Conservation (phyloP, 2,797 vertebrate species). For the Danio choprae region DNA sequence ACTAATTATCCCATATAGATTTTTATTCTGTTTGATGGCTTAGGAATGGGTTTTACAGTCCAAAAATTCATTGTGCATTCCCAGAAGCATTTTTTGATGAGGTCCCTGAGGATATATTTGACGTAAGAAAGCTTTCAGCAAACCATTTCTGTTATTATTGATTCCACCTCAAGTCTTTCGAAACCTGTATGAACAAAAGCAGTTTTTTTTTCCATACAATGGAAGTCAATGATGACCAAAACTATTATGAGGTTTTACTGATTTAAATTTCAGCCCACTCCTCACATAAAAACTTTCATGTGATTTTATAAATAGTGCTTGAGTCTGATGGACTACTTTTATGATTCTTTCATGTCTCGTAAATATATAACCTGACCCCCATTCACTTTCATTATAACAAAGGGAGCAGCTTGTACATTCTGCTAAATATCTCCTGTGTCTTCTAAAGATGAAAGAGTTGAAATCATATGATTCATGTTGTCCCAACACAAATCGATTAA, state of each 20-base stretch:
- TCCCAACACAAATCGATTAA: no score
- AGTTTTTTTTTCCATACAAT: background rate
- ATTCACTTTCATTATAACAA: background rate
- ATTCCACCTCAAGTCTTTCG: background rate
- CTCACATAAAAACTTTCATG: background rate
- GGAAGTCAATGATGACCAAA: background rate
- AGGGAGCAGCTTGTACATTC: background rate
- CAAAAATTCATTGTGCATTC: background rate
- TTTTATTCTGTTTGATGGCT: conserved; percentile 23
- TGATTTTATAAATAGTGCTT: background rate
- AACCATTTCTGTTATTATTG: background rate
- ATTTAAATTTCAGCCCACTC: background rate
- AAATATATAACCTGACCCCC: no score
- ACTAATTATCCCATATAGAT: background rate
- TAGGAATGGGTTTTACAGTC: background rate
- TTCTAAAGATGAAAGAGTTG: background rate
- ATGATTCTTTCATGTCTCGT: background rate
- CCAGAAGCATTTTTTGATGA: background rate
- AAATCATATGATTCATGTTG: conserved; percentile 10
- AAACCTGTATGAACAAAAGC: background rate
- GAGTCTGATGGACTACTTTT: background rate
- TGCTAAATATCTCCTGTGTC: background rate
- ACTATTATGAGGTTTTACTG: background rate
- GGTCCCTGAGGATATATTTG: background rate
- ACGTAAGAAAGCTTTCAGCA: background rate